phyloP scores from a whole-genome alignment of 2,888 invertebrate genomes.

The Cataglyphis cursor region DNA sequence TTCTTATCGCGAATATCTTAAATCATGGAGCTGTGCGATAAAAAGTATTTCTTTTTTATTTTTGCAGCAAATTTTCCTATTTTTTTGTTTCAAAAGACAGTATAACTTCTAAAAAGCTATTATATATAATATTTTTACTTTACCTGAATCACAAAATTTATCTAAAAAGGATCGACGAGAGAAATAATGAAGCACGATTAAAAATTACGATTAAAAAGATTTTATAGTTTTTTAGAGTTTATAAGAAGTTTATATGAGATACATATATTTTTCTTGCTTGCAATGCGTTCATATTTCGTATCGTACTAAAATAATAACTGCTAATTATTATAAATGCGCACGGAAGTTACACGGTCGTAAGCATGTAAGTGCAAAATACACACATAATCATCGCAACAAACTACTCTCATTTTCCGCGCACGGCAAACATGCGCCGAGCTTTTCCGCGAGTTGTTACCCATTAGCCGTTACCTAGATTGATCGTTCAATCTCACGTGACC shows the following conservation, averaged over 20 bases:
- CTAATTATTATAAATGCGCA: not conserved
- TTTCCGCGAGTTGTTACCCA: slow-evolving; percentile 41
- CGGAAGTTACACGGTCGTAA: not conserved
- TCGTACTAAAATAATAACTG: not conserved
- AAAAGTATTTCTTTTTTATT: slow-evolving; percentile 23
- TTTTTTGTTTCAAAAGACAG: not conserved
- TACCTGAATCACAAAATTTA: not conserved
- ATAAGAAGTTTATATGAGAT: not conserved
- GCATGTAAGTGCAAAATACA: not conserved
- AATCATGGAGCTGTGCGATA: slow-evolving; percentile 19
- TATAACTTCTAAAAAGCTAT: not conserved
- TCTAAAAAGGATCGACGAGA: not conserved
- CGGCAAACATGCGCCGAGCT: not conserved
- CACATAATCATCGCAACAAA: slow-evolving; percentile 9
- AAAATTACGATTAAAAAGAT: not conserved
- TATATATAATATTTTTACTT: not conserved
- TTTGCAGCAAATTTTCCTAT: not conserved
- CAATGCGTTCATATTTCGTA: not conserved
- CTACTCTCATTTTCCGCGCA: slow-evolving; percentile 7
- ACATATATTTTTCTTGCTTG: not conserved
- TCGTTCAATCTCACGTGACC: slow-evolving; percentile 42
- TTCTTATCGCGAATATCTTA: slow-evolving; percentile 33
- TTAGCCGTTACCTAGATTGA: slow-evolving; percentile 39
- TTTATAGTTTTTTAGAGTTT: not conserved
- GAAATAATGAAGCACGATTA: not conserved